Percentiles rank a stretch among this genome's conserved stretches.
phyloP scores from a whole-genome alignment of 2,888 invertebrate genomes.

The Nebria brevicollis region DNA sequence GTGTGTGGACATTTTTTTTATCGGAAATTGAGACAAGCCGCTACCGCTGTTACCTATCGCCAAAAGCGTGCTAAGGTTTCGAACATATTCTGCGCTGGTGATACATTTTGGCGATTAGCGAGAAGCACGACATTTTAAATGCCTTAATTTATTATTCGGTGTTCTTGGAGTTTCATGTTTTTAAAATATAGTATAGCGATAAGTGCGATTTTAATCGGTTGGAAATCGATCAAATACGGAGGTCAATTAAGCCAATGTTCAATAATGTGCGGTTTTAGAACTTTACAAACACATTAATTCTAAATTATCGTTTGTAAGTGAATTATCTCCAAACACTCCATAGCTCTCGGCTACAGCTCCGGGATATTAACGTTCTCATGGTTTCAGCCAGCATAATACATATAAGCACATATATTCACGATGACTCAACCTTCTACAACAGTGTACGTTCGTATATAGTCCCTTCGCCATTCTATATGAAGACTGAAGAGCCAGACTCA shows the following conservation, averaged over 20 bases:
- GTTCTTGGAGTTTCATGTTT: background rate
- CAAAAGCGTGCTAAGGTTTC: background rate
- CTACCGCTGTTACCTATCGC: background rate
- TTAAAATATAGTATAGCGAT: background rate
- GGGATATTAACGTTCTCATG: conserved; percentile 37
- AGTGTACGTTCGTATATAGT: background rate
- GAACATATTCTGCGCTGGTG: background rate
- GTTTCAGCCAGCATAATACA: conserved; percentile 32
- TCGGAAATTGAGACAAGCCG: conserved; percentile 33
- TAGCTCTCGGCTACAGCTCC: conserved; percentile 37
- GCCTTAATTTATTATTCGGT: background rate
- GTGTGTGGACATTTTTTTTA: conserved; percentile 35
- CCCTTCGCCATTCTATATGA: no score
- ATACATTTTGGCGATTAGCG: background rate
- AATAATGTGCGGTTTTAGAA: conserved; percentile 38
- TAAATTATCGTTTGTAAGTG: conserved; percentile 44
- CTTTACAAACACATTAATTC: conserved; percentile 44
- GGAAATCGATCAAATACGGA: conserved; percentile 5
- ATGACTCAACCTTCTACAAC: background rate
- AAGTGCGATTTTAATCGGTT: background rate
- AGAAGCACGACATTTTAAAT: background rate
- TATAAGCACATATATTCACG: background rate
- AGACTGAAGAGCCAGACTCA: background rate
- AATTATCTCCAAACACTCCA: conserved; percentile 43
- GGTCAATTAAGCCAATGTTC: conserved; percentile 19